A percentile compares a stretch with the other conserved stretches of the same genome.
These are phyloP conservation scores for Pocillopora meandrina DNA, from an alignment of 92 coral and sea anemone genomes.

Conservation along the genomic window DNA sequence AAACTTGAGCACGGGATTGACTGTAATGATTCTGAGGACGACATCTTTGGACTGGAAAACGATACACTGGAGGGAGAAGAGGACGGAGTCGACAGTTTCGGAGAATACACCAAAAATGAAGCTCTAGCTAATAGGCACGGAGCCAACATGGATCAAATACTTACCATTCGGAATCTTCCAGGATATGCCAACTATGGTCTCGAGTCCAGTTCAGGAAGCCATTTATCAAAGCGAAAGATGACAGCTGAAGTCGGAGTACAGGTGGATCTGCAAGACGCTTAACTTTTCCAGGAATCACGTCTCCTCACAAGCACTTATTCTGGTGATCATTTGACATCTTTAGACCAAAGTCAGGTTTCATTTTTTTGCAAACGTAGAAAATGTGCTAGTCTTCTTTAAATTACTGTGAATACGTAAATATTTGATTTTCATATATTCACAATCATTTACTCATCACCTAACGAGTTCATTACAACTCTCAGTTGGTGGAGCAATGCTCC, in stretches of 20 bases:
- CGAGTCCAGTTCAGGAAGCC: not conserved
- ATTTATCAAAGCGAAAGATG: not conserved
- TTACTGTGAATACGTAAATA: too few species aligned
- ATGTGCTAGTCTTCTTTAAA: too few species aligned
- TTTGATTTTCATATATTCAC: too few species aligned
- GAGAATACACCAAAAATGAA: slow-evolving; percentile 29
- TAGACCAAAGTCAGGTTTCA: too few species aligned
- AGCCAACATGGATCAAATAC: slow-evolving; percentile 16
- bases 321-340: too few species aligned
- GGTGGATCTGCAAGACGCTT: slow-evolving; percentile 4
- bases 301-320: too few species aligned
- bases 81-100: slow-evolving; percentile 16
- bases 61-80: not conserved
- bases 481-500: too few species aligned
- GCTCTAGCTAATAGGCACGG: not conserved
- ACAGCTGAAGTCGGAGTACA: slow-evolving; percentile 21
- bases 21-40: slow-evolving; percentile 39
- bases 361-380: too few species aligned
- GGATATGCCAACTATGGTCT: slow-evolving; percentile 38
- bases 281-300: not conserved
- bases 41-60: not conserved
- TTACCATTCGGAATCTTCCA: slow-evolving; percentile 23
- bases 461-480: too few species aligned
- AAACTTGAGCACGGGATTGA: slow-evolving; percentile 58
- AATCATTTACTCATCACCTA: too few species aligned